Conservation (phyloP, 2,888 invertebrate species). For the Alitta virens region DNA sequence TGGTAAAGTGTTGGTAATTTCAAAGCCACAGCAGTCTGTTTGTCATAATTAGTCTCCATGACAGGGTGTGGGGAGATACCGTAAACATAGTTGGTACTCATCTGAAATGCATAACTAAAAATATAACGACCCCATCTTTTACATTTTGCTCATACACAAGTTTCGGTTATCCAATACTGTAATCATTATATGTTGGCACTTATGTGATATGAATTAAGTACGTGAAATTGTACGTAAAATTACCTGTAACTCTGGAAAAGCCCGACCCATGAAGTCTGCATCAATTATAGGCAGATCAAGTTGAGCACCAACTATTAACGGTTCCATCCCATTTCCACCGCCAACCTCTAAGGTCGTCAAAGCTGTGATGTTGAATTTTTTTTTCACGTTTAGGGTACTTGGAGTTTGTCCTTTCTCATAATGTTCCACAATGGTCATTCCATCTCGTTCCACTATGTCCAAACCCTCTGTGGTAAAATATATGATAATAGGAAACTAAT, state of each 20-base stretch:
- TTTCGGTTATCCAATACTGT: too few species aligned
- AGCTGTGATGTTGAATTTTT: constrained; percentile 31
- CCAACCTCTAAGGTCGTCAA: constrained; percentile 46
- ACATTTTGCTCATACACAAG: too few species aligned
- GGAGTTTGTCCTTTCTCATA: constrained; percentile 25
- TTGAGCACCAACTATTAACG: constrained; percentile 39
- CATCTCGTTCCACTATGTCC: constrained; percentile 26
- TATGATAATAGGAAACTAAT: too few species aligned
- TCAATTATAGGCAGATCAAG: constrained; percentile 43
- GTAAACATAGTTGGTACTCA: constrained; percentile 42
- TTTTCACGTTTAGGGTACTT: background rate
- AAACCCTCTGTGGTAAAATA: constrained; percentile 29
- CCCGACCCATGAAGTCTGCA: constrained; percentile 50
- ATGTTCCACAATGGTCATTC: constrained; percentile 34
- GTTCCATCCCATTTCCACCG: constrained; percentile 45
- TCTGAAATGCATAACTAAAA: constrained; percentile 23
- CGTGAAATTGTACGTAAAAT: background rate
- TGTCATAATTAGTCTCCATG: constrained; percentile 37
- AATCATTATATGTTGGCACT: constrained; percentile 40
- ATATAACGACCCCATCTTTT: too few species aligned
- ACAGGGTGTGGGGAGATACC: constrained; percentile 37
- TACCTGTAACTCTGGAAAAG: constrained; percentile 44
- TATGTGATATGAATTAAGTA: constrained; percentile 30
- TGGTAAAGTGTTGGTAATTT: constrained; percentile 32
- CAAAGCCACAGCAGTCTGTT: constrained; percentile 36